A percentile compares a stretch with the other conserved stretches of the same genome.
These are phyloP conservation scores for Parambassis ranga DNA, from an alignment of 2,797 vertebrate species.

Conservation along the genomic window DNA sequence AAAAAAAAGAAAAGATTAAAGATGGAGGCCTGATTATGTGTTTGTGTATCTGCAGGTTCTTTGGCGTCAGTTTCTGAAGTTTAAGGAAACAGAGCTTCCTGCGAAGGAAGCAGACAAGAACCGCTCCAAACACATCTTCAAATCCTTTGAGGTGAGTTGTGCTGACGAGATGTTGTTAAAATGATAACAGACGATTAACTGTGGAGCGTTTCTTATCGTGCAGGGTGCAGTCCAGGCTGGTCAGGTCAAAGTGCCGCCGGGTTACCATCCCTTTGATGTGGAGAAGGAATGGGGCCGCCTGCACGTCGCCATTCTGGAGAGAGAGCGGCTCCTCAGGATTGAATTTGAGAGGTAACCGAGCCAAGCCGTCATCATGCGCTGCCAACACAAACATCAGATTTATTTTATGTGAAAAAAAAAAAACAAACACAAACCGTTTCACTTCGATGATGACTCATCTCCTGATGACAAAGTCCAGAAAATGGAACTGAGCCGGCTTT, in stretches of 20 bases:
- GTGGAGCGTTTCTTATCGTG: too few species aligned
- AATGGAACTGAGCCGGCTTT: constrained; percentile 20
- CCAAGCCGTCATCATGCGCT: constrained; percentile 3
- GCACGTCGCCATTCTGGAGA: constrained; percentile 91
- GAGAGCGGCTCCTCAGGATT: constrained; percentile 88
- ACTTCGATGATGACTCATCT: constrained; percentile 51
- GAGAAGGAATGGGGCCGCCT: constrained; percentile 97
- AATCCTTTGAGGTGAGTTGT: constrained; percentile 87
- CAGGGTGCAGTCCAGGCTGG: constrained; percentile 88
- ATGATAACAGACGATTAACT: too few species aligned
- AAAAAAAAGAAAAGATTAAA: too few species aligned
- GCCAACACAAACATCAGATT: constrained; percentile 6
- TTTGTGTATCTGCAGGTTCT: constrained; percentile 78
- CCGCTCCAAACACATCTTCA: constrained; percentile 90
- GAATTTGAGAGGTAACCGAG: constrained; percentile 88
- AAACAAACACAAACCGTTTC: constrained; percentile 18
- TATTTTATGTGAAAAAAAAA: neutral
- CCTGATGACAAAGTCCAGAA: constrained; percentile 1
- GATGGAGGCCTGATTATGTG: neutral
- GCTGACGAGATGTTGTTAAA: too few species aligned
- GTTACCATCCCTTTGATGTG: constrained; percentile 91
- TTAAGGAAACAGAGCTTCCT: constrained; percentile 93
- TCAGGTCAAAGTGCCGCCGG: constrained; percentile 87
- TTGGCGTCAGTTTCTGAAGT: constrained; percentile 95
- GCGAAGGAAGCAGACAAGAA: constrained; percentile 95